phyloP scores from a whole-genome alignment of 2,113 vertebrate species.

The Morphnarchus princeps region DNA sequence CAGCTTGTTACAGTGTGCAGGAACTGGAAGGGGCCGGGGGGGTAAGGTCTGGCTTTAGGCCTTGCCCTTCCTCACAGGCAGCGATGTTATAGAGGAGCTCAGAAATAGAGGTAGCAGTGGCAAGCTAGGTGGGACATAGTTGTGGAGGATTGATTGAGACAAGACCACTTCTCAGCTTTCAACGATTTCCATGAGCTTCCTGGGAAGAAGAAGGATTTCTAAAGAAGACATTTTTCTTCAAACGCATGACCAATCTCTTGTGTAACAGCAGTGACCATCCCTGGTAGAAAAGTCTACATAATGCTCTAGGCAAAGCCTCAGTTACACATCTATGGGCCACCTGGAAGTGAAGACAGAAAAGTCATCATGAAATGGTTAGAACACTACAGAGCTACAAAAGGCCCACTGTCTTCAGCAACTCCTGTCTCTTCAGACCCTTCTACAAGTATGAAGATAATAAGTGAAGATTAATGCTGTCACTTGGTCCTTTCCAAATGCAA shows the following conservation, averaged over 20 bases:
- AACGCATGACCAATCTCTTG: background rate
- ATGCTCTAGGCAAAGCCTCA: background rate
- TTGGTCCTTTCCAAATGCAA: background rate
- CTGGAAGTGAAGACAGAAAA: background rate
- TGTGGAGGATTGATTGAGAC: background rate
- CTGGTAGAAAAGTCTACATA: background rate
- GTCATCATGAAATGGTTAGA: background rate
- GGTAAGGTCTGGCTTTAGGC: background rate
- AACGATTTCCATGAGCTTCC: background rate
- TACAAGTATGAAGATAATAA: background rate
- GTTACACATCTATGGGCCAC: background rate
- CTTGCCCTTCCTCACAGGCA: background rate
- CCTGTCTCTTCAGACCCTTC: background rate
- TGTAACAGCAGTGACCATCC: background rate
- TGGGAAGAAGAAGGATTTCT: background rate
- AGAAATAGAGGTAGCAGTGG: background rate
- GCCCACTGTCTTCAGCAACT: background rate
- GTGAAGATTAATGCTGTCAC: background rate
- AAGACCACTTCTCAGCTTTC: background rate
- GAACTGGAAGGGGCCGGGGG: fast-evolving
- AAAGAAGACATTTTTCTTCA: background rate
- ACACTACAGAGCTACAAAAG: background rate
- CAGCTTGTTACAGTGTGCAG: background rate
- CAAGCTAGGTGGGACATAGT: background rate
- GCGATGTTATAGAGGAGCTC: background rate